Base-by-base conservation (phyloP, 2,888 invertebrate species). In the Oegoconia quadripuncta region DNA sequence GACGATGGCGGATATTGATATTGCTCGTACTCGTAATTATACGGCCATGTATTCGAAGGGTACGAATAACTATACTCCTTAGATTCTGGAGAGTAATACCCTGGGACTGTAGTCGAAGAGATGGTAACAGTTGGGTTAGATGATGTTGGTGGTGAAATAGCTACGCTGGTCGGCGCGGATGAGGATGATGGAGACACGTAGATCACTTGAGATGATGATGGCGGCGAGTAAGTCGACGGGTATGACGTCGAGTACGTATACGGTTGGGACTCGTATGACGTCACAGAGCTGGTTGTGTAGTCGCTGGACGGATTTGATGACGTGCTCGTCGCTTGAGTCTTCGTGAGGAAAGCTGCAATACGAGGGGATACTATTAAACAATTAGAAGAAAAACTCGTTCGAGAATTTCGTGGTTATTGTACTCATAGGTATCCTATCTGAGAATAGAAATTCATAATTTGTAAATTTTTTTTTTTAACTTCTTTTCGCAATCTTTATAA, bases 101-200 rank as follows among this genome's bases (percentile, higher is more conserved):
- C 32, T 9, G 41, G 41, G 34, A 37, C n/a, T 25, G 46, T 44
- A 1, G 55, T 54, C 5, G 52, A 44, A 1, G 59, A 46, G 26
- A 55, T 52, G 0, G 55, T 55, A 1, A 55, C 42, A n/a, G 54
- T 48, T 12, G 57, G 53, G 15, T 44, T 50, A 2, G 54, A 52
- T 12, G 63, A 44, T 2, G 59, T 35, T 14, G 65, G 39, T 3
- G 61, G 52, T 5, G 51, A 51, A 15, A 63, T 49, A 12, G 49
- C 42, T 5, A 52, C 44, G 3, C 56, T 44, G 12, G 64, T 58
- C 15, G 66, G 62, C 1, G 60, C 38, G 6, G 60, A 30, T 1
- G 61, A 27, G 1, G 60, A 37, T 2, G 64, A 42, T 15, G 61
- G 50, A 3, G 74, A 53, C 20, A 69, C 58, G 41, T 72, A 81